A percentile compares a stretch with the other conserved stretches of the same genome.
phyloP scores from a whole-genome alignment of 1,140 invertebrate genomes.

The Brachionus calyciflorus region DNA sequence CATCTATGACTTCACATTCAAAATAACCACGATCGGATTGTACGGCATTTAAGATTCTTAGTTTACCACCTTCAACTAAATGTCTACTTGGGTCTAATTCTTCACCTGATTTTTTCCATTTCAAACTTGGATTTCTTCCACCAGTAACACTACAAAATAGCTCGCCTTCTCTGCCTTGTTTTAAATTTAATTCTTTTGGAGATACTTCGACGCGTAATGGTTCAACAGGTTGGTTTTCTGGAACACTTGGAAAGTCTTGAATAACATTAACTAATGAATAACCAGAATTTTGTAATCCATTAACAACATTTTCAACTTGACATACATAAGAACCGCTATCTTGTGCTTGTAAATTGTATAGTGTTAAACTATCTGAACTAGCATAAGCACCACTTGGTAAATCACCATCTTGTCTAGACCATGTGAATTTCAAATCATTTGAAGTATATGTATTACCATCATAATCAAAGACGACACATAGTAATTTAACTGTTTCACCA shows the following conservation, averaged over 20 bases:
- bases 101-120: constrained; percentile 38
- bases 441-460: neutral
- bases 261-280: neutral
- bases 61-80: constrained; percentile 25
- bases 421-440: neutral
- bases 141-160: neutral
- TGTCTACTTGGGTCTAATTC: constrained; percentile 7
- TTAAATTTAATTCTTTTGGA: constrained; percentile 24
- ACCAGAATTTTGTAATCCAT: neutral
- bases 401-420: neutral
- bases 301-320: neutral
- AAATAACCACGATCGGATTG: constrained; percentile 30
- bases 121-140: neutral
- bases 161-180: constrained; percentile 21
- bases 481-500: neutral
- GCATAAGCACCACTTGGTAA: constrained; percentile 8
- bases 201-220: constrained; percentile 26
- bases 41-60: constrained; percentile 3
- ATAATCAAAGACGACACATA: neutral
- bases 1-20: neutral
- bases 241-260: neutral
- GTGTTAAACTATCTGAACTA: neutral
- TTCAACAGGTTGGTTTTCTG: neutral
- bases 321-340: constrained; percentile 22
- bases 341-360: constrained; percentile 5